Conservation (phyloP, 2,888 invertebrate species). For the Chirona hameri region DNA sequence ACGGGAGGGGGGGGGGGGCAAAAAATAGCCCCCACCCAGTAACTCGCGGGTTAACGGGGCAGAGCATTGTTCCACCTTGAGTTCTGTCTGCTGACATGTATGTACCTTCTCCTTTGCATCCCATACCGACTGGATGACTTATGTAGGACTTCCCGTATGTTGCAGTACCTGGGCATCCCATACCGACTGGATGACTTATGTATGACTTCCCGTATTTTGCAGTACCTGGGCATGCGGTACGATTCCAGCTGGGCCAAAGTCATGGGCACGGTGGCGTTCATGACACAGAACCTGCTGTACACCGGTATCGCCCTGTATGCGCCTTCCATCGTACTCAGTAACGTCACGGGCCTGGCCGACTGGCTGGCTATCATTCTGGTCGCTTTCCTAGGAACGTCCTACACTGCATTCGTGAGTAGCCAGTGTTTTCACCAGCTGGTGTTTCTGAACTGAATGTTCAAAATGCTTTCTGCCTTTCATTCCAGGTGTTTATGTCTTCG, state of each 20-base stretch:
- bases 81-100: too few relatives aligned
- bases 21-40: too few relatives aligned
- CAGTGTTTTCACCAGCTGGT: background rate
- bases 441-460: slow-evolving; percentile 51
- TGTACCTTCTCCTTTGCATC: too few relatives aligned
- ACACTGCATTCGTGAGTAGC: slow-evolving; percentile 74
- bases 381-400: slow-evolving; percentile 60
- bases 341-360: slow-evolving; percentile 77
- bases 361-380: slow-evolving; percentile 69
- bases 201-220: too few relatives aligned
- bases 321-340: slow-evolving; percentile 78
- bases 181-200: too few relatives aligned
- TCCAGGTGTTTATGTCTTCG: background rate
- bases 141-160: too few relatives aligned
- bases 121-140: too few relatives aligned
- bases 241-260: slow-evolving; percentile 35
- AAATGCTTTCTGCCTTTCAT: slow-evolving; percentile 43
- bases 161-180: too few relatives aligned
- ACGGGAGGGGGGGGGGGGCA: too few relatives aligned
- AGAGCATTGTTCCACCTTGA: too few relatives aligned
- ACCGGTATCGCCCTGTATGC: slow-evolving; percentile 80
- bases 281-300: slow-evolving; percentile 44
- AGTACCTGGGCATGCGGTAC: slow-evolving; percentile 35
- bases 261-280: slow-evolving; percentile 37
- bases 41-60: too few relatives aligned